phyloP scores from a whole-genome alignment of 2,113 vertebrate species.

The Labrus mixtus region DNA sequence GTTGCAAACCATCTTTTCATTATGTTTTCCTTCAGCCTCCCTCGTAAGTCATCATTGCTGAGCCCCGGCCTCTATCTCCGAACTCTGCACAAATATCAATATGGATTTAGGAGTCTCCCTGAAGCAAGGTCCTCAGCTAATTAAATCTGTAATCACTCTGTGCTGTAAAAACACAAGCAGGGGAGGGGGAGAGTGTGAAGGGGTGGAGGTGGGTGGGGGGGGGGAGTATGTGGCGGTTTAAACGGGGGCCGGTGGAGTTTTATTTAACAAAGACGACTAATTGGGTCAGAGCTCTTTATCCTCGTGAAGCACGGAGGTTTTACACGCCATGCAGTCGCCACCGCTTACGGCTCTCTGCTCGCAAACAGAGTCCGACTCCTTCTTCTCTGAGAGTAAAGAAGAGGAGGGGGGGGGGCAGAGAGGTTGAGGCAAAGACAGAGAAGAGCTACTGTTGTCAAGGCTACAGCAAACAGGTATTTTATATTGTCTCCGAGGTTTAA shows the following conservation, averaged over 20 bases:
- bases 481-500: conserved; percentile 19
- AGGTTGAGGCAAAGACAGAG: not conserved
- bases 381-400: not conserved
- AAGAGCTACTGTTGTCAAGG: conserved; percentile 18
- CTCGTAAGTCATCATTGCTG: conserved; percentile 48
- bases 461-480: conserved; percentile 37
- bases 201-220: not conserved
- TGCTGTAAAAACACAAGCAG: conserved; percentile 75
- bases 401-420: not conserved
- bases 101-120: conserved; percentile 78
- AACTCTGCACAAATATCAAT: conserved; percentile 77
- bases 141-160: conserved; percentile 82
- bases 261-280: conserved; percentile 80
- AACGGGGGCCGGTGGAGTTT: conserved; percentile 66
- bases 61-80: conserved; percentile 43
- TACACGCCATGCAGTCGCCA: conserved; percentile 25
- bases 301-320: conserved; percentile 50
- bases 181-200: not conserved
- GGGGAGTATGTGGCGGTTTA: conserved; percentile 45
- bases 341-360: conserved; percentile 46
- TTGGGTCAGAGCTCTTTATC: conserved; percentile 75
- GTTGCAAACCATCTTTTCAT: conserved; percentile 72
- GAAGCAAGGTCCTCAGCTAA: conserved; percentile 81
- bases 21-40: conserved; percentile 43
- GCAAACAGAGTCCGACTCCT: conserved; percentile 15